Percentiles rank a stretch among this genome's conserved stretches.
phyloP scores from a whole-genome alignment of 1,140 invertebrate species.

The Drosophila carrolli region DNA sequence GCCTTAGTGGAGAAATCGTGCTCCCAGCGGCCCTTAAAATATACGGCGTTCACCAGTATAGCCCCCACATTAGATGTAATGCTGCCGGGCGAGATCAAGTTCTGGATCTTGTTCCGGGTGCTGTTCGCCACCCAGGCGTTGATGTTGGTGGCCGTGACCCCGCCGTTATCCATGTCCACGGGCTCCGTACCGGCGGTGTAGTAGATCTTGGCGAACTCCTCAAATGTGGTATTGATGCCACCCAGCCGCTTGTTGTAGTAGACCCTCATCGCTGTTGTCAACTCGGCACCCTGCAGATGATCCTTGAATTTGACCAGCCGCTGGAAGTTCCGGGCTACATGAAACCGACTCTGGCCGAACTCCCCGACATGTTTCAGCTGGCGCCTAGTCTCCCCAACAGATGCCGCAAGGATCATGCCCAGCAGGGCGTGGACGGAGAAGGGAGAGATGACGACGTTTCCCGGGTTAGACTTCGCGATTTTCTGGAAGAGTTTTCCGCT shows the following conservation, averaged over 20 bases:
- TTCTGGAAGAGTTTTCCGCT: conserved; percentile 59
- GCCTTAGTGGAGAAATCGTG: conserved; percentile 66
- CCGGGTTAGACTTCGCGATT: conserved; percentile 8
- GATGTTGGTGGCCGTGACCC: conserved; percentile 26
- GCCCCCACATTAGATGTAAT: conserved; percentile 49
- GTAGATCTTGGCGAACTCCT: conserved; percentile 3
- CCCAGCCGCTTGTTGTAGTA: conserved; percentile 47
- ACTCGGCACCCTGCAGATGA: conserved; percentile 8
- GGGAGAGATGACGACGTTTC: conserved; percentile 69
- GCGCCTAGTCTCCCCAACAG: conserved; percentile 35
- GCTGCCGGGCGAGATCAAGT: conserved; percentile 39
- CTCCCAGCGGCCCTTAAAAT: conserved; percentile 74
- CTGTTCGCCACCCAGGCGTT: conserved; percentile 65
- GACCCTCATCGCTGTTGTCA: conserved; percentile 63
- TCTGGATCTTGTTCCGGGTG: conserved; percentile 45
- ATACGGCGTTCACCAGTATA: conserved; percentile 68
- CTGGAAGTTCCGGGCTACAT: conserved; percentile 29
- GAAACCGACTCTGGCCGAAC: not conserved
- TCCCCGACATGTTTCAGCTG: conserved; percentile 35
- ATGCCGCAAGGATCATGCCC: conserved; percentile 46
- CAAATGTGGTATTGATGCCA: conserved; percentile 24
- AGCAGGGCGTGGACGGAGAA: conserved; percentile 66
- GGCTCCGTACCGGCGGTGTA: conserved; percentile 44
- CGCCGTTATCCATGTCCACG: conserved; percentile 39
- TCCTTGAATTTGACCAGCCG: not conserved